phyloP scores from a whole-genome alignment of 2,888 invertebrate species.

The Amphimallon solstitiale region DNA sequence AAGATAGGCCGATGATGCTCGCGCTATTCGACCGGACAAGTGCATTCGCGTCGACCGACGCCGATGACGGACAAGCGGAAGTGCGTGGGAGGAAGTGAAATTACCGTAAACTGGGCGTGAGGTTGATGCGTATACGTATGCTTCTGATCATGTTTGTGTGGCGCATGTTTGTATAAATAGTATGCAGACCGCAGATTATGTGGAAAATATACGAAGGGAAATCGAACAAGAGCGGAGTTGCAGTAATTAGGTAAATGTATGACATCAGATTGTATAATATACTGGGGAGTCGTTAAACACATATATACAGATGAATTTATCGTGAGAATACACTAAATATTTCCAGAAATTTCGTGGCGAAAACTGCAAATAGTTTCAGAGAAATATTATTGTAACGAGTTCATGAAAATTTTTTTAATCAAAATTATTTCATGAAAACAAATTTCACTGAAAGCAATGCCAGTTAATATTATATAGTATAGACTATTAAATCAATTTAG shows the following conservation, averaged over 20 bases:
- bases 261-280: not conserved
- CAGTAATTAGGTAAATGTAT: conserved; percentile 34
- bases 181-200: conserved; percentile 5
- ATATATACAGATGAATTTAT: too few relatives aligned
- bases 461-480: too few relatives aligned
- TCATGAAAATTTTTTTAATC: too few relatives aligned
- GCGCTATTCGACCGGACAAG: conserved; percentile 36
- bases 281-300: too few relatives aligned
- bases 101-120: conserved; percentile 49
- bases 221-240: not conserved
- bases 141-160: conserved; percentile 19
- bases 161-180: conserved; percentile 23
- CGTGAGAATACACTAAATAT: too few relatives aligned
- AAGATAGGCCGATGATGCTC: too few relatives aligned
- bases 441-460: too few relatives aligned
- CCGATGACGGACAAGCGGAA: conserved; percentile 46
- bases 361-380: too few relatives aligned
- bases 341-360: too few relatives aligned
- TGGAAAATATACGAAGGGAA: conserved; percentile 1
- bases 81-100: conserved; percentile 52
- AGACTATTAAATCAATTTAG: too few relatives aligned
- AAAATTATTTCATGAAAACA: too few relatives aligned
- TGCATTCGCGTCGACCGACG: conserved; percentile 40
- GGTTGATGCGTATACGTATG: conserved; percentile 6
- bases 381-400: too few relatives aligned